Evolutionary conservation across 2,888 invertebrate species (phyloP).

Genomic region (Eilema sororculum): DNA sequence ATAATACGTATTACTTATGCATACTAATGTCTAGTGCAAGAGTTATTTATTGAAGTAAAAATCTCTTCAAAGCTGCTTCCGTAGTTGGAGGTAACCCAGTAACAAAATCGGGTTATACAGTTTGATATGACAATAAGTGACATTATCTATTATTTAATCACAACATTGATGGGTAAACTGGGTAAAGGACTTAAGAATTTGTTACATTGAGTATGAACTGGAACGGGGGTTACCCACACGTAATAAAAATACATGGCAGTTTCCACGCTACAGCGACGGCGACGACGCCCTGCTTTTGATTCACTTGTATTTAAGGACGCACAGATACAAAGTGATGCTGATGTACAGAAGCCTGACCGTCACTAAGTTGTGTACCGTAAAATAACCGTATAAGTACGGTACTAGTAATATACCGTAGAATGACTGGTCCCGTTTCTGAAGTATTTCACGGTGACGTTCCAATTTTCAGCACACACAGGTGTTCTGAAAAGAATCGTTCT

Average conservation of each 20-base stretch:
- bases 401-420: neutral
- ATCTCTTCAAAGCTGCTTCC: neutral
- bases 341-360: neutral
- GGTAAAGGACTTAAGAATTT: no score
- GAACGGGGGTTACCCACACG: no score
- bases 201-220: no score
- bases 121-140: neutral
- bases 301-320: neutral
- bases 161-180: no score
- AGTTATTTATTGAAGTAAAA: no score
- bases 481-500: neutral
- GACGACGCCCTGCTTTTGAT: neutral
- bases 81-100: neutral
- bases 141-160: no score
- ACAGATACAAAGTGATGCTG: neutral
- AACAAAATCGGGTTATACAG: neutral
- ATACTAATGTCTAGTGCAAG: no score
- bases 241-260: neutral
- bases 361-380: constrained; percentile 2
- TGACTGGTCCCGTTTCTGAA: constrained; percentile 1
- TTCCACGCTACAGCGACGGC: no score
- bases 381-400: neutral
- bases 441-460: neutral
- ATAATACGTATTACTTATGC: neutral
- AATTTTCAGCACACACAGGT: neutral